Evolutionary conservation across 2,113 vertebrate genomes (phyloP), one percentile per base, ranked within the genome.

Genomic region (Lynx canadensis): DNA sequence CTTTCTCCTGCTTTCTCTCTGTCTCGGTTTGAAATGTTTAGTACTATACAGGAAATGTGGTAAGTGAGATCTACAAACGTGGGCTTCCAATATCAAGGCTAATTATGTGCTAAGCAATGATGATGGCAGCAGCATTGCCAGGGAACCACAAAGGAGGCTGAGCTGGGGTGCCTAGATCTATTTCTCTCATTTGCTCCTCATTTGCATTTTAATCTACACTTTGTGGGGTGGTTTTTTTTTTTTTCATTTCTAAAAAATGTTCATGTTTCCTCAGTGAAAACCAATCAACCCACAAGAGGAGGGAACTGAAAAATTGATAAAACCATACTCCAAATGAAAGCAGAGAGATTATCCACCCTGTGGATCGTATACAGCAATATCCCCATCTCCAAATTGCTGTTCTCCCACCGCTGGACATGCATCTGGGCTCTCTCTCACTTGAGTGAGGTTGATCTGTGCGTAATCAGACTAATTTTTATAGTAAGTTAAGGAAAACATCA

Each of bases 31-130:
- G 96, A 96, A 6, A 0, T 97, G 97, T 97, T 36, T 18, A 1
- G 16, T 91, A 71, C 92, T 97, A 86, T 63, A 80, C 96, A 97
- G 95, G 85, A 48, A 98, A 98, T 97, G 96, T 1, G 93, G 97
- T 97, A 95, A 96, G 97, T 95, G 94, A 92, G 27, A 88, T 65
- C 57, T 80, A 91, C 23, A 81, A 89, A 97, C 50, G 41, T 29
- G 10, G n/a, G 63, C 87, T 94, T 78, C 95, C 94, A 97, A 92
- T 86, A 98, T 91, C 95, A 91, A 97, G 91, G 95, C 96, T 98
- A 98, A 98, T 98, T 97, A 98, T 91, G 97, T 98, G 98, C 86
- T 57, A 97, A 97, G 96, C 97, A 96, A 97, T 93, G n/a, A 45
- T 38, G 91, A 57, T 74, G 74, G 95, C 91, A 29, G 88, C 12